Evolutionary conservation across 1,140 invertebrate species (phyloP).

Genomic region (Drosophila nigromelanica): DNA sequence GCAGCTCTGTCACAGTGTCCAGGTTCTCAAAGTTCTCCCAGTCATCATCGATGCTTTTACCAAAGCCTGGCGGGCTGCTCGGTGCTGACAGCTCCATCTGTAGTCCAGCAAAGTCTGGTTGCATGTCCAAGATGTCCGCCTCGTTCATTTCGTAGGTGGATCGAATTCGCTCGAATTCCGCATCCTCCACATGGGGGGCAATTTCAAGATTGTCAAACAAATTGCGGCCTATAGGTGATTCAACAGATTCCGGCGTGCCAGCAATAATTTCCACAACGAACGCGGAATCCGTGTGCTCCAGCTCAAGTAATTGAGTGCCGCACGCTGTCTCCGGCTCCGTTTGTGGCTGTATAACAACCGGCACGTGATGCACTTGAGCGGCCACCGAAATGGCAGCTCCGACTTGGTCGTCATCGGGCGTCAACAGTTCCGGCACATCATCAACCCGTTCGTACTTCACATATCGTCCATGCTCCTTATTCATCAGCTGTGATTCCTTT

Average conservation of each 20-base stretch:
- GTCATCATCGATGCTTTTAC: conserved; percentile 78
- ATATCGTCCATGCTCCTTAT: conserved; percentile 53
- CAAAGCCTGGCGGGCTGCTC: conserved; percentile 70
- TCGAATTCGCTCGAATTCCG: conserved; percentile 61
- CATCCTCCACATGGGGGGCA: conserved; percentile 41
- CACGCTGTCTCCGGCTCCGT: conserved; percentile 1
- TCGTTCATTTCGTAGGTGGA: conserved; percentile 71
- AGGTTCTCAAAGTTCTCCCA: conserved; percentile 78
- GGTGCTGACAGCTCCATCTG: conserved; percentile 29
- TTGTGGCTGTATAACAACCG: neutral
- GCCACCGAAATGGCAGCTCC: conserved; percentile 60
- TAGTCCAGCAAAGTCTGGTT: conserved; percentile 37
- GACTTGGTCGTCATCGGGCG: conserved; percentile 54
- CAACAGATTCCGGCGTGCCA: conserved; percentile 50
- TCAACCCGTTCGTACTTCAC: conserved; percentile 66
- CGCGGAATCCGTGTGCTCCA: conserved; percentile 42
- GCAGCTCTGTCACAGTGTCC: conserved; percentile 31
- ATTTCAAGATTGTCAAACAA: conserved; percentile 56
- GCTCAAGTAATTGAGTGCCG: neutral
- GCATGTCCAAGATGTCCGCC: conserved; percentile 64
- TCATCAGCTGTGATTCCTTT: conserved; percentile 6
- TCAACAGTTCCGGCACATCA: conserved; percentile 65
- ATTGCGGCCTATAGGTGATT: neutral
- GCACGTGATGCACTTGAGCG: conserved; percentile 50
- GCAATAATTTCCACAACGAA: conserved; percentile 67